Conservation (phyloP, 1,140 invertebrate species). For the Sogatella furcifera region DNA sequence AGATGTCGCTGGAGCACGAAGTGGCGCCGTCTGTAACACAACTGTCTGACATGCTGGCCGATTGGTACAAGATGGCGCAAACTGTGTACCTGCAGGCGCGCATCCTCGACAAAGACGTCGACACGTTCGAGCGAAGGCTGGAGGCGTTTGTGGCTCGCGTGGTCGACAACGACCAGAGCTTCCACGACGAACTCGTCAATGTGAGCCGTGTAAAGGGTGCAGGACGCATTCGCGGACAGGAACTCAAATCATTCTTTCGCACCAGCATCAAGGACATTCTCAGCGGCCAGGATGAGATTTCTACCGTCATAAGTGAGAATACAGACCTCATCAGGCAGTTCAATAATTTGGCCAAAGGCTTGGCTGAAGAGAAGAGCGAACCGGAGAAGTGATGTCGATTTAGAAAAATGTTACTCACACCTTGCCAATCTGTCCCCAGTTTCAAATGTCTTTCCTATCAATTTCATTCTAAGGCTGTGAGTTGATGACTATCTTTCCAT, state of each 20-base stretch:
- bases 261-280: conserved; percentile 35
- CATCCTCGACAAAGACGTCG: conserved; percentile 62
- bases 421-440: too few relatives aligned
- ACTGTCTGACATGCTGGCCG: conserved; percentile 58
- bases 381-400: background rate
- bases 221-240: conserved; percentile 11
- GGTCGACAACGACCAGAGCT: conserved; percentile 20
- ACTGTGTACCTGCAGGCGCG: conserved; percentile 59
- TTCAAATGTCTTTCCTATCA: too few relatives aligned
- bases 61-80: conserved; percentile 78
- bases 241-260: conserved; percentile 23
- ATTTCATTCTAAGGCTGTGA: too few relatives aligned
- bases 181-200: conserved; percentile 23
- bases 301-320: conserved; percentile 34
- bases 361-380: background rate
- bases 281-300: conserved; percentile 36
- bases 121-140: conserved; percentile 37
- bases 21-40: conserved; percentile 52
- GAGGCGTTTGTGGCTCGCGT: conserved; percentile 26
- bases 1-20: conserved; percentile 49
- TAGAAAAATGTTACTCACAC: too few relatives aligned
- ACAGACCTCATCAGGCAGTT: conserved; percentile 34
- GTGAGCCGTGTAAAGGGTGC: conserved; percentile 14
- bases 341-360: conserved; percentile 25
- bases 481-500: too few relatives aligned